phyloP scores from a whole-genome alignment of 2,888 invertebrate species.

The Hedya salicella region DNA sequence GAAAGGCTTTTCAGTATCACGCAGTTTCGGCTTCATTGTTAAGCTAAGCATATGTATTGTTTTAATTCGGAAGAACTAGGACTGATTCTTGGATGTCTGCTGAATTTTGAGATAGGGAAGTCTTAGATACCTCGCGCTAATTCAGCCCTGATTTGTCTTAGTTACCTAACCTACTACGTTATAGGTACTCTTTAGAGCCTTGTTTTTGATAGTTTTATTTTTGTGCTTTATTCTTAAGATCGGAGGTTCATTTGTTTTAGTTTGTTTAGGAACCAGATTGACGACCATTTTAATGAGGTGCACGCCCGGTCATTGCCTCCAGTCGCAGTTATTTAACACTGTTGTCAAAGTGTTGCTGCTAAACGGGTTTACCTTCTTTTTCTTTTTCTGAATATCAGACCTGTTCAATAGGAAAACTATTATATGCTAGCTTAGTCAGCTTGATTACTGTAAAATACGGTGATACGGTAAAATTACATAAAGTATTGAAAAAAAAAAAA shows the following conservation, averaged over 20 bases:
- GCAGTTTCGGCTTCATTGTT: constrained; percentile 12
- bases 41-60: constrained; percentile 12
- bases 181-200: background rate
- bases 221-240: background rate
- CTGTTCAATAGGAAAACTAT: constrained; percentile 23
- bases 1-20: constrained; percentile 27
- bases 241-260: constrained; percentile 8
- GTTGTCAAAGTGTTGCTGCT: constrained; percentile 71
- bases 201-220: background rate
- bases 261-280: constrained; percentile 76
- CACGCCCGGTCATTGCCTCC: constrained; percentile 78
- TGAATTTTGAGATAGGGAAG: background rate
- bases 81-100: background rate
- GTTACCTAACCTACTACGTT: too few relatives aligned
- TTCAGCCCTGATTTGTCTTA: too few relatives aligned
- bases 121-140: too few relatives aligned
- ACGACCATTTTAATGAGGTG: constrained; percentile 68
- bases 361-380: constrained; percentile 70
- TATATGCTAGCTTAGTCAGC: constrained; percentile 6
- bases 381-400: constrained; percentile 57
- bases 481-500: too few relatives aligned
- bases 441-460: too few relatives aligned
- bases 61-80: constrained; percentile 1
- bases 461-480: constrained; percentile 32
- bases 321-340: constrained; percentile 80